Conservation (phyloP, 2,113 vertebrate species). For the Burhinus bistriatus region DNA sequence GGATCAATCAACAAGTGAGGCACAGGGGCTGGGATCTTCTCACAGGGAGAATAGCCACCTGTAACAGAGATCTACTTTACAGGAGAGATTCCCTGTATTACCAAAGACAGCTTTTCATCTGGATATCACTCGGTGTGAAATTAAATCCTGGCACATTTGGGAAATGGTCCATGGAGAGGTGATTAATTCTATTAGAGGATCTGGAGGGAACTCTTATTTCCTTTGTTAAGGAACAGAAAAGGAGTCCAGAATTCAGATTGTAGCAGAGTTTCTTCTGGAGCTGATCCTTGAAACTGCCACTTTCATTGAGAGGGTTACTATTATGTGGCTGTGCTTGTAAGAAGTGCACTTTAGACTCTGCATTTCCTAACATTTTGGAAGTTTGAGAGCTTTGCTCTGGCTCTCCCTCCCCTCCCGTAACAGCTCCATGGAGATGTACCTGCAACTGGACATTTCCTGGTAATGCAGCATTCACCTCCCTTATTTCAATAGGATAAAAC, state of each 20-base stretch:
- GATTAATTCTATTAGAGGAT: conserved; percentile 13
- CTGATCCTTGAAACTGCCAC: background rate
- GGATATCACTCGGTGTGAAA: background rate
- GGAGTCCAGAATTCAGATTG: background rate
- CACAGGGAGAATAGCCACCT: background rate
- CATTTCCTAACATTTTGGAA: background rate
- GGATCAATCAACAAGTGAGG: background rate
- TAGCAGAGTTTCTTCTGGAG: background rate
- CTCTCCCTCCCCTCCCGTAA: background rate
- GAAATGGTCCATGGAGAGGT: conserved; percentile 14
- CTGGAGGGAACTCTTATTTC: background rate
- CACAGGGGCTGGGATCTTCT: background rate
- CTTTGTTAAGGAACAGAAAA: background rate
- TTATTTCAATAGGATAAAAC: background rate
- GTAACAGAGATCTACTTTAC: background rate
- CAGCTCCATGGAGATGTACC: background rate
- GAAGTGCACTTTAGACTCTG: background rate
- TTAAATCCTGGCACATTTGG: conserved; percentile 28
- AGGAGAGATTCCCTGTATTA: background rate
- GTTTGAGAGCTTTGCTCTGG: background rate
- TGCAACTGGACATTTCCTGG: background rate
- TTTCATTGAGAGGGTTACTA: background rate
- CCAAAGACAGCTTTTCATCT: background rate
- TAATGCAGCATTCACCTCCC: background rate
- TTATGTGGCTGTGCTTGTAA: background rate